A percentile compares a stretch with the other conserved stretches of the same genome.
Conservation (phyloP, 2,888 invertebrate species). For the Polydrusus pterygomalis region DNA sequence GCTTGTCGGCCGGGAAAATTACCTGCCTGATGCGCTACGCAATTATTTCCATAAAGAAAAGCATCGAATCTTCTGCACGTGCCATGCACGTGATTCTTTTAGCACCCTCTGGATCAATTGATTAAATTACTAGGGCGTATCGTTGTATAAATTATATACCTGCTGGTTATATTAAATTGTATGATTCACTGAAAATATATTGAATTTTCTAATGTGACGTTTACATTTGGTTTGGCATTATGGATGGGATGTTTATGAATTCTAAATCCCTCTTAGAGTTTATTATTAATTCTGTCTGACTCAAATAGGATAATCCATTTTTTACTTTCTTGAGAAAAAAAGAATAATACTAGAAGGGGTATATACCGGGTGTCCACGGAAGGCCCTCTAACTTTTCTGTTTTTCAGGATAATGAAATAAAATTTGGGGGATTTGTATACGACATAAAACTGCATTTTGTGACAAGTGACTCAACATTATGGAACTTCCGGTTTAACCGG, state of each 20-base stretch:
- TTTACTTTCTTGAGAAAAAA: too few species aligned
- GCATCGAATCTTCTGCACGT: constrained; percentile 53
- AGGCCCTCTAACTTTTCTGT: too few species aligned
- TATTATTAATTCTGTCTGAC: too few species aligned
- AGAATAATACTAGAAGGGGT: too few species aligned
- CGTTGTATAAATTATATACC: constrained; percentile 54
- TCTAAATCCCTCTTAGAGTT: neutral
- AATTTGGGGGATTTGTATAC: too few species aligned
- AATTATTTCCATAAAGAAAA: constrained; percentile 54
- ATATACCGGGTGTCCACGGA: too few species aligned
- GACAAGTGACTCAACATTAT: too few species aligned
- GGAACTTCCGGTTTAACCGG: too few species aligned
- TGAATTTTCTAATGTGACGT: constrained; percentile 23
- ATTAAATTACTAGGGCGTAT: constrained; percentile 56
- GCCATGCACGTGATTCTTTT: constrained; percentile 54
- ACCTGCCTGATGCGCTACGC: constrained; percentile 55
- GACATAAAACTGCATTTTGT: too few species aligned
- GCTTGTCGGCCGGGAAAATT: constrained; percentile 48
- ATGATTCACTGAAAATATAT: constrained; percentile 50
- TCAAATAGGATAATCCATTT: too few species aligned
- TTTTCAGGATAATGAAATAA: too few species aligned
- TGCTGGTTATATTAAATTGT: constrained; percentile 53
- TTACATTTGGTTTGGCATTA: constrained; percentile 9
- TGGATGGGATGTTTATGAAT: constrained; percentile 2
- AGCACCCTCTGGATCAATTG: constrained; percentile 56